Conservation (phyloP, 2,888 invertebrate species). For the Cosmia trapezina region DNA sequence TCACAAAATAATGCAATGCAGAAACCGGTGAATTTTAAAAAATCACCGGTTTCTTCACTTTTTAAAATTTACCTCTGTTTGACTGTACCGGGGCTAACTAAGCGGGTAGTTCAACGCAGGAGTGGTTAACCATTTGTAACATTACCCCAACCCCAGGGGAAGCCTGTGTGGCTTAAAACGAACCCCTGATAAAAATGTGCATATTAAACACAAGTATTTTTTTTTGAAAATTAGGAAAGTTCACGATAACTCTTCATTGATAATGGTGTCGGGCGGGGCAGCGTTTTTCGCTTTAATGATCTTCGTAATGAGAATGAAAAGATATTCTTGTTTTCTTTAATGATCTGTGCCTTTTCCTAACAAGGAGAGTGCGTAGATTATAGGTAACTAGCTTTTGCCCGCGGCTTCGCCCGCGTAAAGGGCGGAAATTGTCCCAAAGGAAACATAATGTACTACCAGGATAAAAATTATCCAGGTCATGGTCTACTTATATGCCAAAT, state of each 20-base stretch:
- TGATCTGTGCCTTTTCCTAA: not conserved
- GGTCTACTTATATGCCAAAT: too few species aligned
- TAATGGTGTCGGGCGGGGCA: conserved; percentile 1
- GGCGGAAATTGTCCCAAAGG: too few species aligned
- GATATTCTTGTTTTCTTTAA: not conserved
- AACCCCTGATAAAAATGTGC: conserved; percentile 52
- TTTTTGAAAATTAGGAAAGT: conserved; percentile 11
- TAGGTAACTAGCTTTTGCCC: too few species aligned
- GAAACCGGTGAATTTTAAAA: conserved; percentile 1
- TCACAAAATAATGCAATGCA: not conserved
- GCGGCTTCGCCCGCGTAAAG: too few species aligned
- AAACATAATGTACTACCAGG: too few species aligned
- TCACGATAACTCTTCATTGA: conserved; percentile 14
- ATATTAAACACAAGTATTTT: conserved; percentile 14
- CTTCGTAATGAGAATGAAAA: not conserved
- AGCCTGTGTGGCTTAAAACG: conserved; percentile 68
- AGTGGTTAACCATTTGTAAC: conserved; percentile 80
- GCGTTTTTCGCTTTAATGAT: conserved; percentile 29
- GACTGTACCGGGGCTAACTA: conserved; percentile 67
- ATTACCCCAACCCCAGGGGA: conserved; percentile 62
- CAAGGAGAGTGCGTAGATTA: not conserved
- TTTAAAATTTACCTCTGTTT: conserved; percentile 33
- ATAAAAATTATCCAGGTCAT: too few species aligned
- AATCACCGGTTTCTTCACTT: too few species aligned
- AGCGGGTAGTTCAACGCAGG: conserved; percentile 70